Conservation (phyloP, 1,140 invertebrate species). For the Lethrus apterus region DNA sequence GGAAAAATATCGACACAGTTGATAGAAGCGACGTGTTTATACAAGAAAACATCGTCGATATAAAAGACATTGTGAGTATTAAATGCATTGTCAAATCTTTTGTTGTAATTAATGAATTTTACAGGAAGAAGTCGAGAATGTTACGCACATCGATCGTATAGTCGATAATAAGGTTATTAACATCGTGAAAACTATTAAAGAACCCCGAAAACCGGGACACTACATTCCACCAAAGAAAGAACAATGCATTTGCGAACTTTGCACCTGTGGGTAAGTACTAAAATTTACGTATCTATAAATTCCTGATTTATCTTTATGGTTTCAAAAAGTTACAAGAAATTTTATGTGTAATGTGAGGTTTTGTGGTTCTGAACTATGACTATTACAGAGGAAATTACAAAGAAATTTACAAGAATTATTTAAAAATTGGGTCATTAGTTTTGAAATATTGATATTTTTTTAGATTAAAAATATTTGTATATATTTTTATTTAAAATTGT, state of each 20-base stretch:
- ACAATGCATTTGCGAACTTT: constrained; percentile 83
- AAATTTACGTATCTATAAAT: not conserved
- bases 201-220: constrained; percentile 34
- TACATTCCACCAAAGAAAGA: constrained; percentile 51
- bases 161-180: constrained; percentile 37
- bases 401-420: no score
- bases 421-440: not conserved
- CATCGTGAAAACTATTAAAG: constrained; percentile 40
- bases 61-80: constrained; percentile 37
- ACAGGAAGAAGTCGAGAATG: constrained; percentile 37
- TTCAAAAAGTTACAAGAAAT: not conserved
- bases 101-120: constrained; percentile 19
- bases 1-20: not conserved
- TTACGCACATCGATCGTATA: constrained; percentile 35
- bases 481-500: no score
- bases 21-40: constrained; percentile 21
- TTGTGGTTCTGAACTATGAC: no score
- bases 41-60: constrained; percentile 32
- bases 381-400: no score
- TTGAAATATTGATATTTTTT: not conserved
- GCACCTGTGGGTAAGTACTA: constrained; percentile 79
- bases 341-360: not conserved
- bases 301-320: not conserved
- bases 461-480: no score
- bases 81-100: not conserved